phyloP scores from a whole-genome alignment of 2,888 invertebrate species.

The Strigamia maritima region DNA sequence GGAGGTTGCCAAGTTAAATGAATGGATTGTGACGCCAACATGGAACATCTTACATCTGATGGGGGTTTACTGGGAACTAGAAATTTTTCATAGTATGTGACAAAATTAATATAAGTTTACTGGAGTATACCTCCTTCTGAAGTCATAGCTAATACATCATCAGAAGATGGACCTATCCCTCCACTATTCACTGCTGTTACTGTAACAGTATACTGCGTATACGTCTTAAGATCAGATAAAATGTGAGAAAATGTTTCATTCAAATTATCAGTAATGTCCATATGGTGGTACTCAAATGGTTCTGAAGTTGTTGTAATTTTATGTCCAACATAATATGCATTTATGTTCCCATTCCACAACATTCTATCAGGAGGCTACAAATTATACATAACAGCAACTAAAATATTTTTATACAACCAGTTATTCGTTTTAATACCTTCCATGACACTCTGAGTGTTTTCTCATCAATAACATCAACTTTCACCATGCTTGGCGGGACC shows the following conservation, averaged over 20 bases:
- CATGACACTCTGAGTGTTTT: conserved; percentile 41
- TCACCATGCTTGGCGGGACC: conserved; percentile 39
- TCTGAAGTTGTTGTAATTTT: conserved; percentile 57
- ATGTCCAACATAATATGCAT: conserved; percentile 85
- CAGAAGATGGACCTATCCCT: conserved; percentile 85
- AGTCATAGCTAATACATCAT: conserved; percentile 84
- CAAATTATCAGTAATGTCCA: neutral
- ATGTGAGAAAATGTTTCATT: neutral
- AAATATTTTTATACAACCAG: neutral
- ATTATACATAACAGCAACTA: neutral
- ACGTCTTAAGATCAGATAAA: conserved; percentile 59
- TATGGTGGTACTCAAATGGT: neutral
- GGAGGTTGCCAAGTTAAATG: conserved; percentile 93
- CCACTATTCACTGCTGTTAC: conserved; percentile 92
- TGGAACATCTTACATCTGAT: conserved; percentile 85
- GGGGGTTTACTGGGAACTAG: conserved; percentile 54
- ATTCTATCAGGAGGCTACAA: conserved; percentile 70
- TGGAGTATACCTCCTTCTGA: conserved; percentile 67
- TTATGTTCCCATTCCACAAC: conserved; percentile 89
- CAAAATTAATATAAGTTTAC: neutral
- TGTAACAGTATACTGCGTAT: conserved; percentile 90
- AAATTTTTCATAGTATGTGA: neutral
- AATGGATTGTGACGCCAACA: conserved; percentile 88
- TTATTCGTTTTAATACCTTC: conserved; percentile 50
- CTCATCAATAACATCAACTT: conserved; percentile 38